Evolutionary conservation across 37 sponge, comb jelly and placozoan genomes (phyloP).

Genomic region (Tethya wilhelma): DNA sequence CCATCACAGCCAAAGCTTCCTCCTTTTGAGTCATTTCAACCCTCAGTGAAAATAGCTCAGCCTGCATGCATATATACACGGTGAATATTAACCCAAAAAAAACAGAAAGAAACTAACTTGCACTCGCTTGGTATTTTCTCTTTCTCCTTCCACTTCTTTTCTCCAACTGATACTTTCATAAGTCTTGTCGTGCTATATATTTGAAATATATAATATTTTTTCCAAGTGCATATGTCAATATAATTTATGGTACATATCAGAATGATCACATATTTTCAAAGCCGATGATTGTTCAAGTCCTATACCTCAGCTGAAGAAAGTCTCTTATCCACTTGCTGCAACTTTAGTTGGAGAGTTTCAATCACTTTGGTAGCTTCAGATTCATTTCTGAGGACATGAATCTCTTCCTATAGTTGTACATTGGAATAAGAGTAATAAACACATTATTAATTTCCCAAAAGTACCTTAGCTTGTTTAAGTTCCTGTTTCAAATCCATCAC

Average conservation of each 20-base stretch:
- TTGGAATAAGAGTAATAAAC: neutral
- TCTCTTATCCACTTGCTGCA: neutral
- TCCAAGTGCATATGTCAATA: too few relatives aligned
- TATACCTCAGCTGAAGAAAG: neutral
- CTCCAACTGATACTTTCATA: neutral
- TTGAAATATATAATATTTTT: too few relatives aligned
- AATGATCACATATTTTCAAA: neutral
- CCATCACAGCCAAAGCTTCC: neutral
- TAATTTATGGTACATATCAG: neutral
- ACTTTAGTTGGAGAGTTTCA: neutral
- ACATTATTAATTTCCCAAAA: too few relatives aligned
- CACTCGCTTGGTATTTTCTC: neutral
- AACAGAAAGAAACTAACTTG: neutral
- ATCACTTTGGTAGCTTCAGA: neutral
- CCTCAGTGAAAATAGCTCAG: neutral
- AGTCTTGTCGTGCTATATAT: neutral
- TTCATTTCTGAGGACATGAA: neutral
- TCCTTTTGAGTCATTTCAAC: neutral
- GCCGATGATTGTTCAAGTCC: neutral
- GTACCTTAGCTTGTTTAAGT: neutral
- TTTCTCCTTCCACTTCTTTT: slow-evolving; percentile 1
- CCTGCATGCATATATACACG: neutral
- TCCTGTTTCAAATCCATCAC: neutral
- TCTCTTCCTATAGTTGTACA: neutral
- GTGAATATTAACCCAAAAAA: neutral